phyloP scores from a whole-genome alignment of 2,888 invertebrate genomes.

The Byasa hedistus region DNA sequence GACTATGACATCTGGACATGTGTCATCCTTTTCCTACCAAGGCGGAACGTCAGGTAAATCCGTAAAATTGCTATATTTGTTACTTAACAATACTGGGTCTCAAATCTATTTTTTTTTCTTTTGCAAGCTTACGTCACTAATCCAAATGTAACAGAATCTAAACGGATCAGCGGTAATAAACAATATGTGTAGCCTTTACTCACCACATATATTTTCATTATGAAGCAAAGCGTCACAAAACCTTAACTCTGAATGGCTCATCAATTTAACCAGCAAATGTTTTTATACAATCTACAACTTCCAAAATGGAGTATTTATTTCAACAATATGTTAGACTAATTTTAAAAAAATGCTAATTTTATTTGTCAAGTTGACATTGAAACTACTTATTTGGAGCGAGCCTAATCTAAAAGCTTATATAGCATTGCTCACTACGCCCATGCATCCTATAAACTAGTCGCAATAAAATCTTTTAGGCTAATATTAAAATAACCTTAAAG shows the following conservation, averaged over 20 bases:
- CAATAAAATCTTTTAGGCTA: conserved; percentile 29
- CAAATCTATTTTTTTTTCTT: not conserved
- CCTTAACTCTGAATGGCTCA: conserved; percentile 59
- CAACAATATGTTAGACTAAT: conserved; percentile 57
- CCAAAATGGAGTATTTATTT: conserved; percentile 71
- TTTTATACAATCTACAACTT: conserved; percentile 68
- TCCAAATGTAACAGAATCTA: not conserved
- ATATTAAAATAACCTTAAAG: not conserved
- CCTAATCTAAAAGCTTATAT: conserved; percentile 49
- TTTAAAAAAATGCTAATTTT: conserved; percentile 72
- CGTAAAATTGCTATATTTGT: too few relatives aligned
- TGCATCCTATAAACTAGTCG: conserved; percentile 34
- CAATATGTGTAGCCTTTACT: conserved; percentile 46
- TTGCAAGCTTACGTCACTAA: not conserved
- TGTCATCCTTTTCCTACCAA: too few relatives aligned
- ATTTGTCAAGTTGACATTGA: conserved; percentile 64
- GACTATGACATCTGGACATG: too few relatives aligned
- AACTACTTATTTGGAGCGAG: conserved; percentile 55
- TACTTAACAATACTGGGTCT: too few relatives aligned
- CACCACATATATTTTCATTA: conserved; percentile 66
- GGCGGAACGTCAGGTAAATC: too few relatives aligned
- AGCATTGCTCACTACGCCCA: conserved; percentile 52
- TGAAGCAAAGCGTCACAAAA: conserved; percentile 46
- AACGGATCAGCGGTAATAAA: not conserved
- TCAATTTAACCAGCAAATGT: conserved; percentile 49